A percentile compares a stretch with the other conserved stretches of the same genome.
Evolutionary conservation across 37 sponge, comb jelly and placozoan genomes (phyloP).

Genomic region (Petrosia ficiformis): DNA sequence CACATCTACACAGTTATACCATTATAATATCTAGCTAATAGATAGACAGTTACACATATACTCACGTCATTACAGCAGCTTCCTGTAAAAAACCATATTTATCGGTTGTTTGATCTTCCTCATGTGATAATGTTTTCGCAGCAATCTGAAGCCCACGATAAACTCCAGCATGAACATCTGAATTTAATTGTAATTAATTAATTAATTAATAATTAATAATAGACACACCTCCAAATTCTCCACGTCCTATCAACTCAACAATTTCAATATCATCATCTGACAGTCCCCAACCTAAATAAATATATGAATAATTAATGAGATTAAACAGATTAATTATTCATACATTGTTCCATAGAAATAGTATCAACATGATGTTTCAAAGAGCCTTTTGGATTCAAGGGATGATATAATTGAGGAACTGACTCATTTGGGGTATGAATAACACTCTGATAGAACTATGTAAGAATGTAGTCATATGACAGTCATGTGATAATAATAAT

Average conservation of each 20-base stretch:
- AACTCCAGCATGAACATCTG: constrained; percentile 75
- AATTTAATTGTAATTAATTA: neutral
- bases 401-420: neutral
- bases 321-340: neutral
- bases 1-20: no score
- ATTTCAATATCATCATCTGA: constrained; percentile 52
- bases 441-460: no score
- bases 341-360: constrained; percentile 9
- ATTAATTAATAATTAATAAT: neutral
- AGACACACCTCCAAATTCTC: constrained; percentile 87
- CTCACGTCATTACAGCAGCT: constrained; percentile 74
- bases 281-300: constrained; percentile 73
- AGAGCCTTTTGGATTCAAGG: neutral
- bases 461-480: no score
- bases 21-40: no score
- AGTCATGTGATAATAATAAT: no score
- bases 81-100: constrained; percentile 33
- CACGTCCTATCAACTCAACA: constrained; percentile 64
- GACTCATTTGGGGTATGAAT: no score
- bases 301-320: neutral
- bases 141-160: constrained; percentile 82
- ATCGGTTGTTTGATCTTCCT: constrained; percentile 13
- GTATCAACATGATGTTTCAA: constrained; percentile 16
- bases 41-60: no score
- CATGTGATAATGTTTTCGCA: constrained; percentile 70